Percentiles rank a stretch among this genome's conserved stretches.
These are phyloP conservation scores for Leptopilina clavipes DNA, from an alignment of 1,140 invertebrate species.

Conservation along the genomic window DNA sequence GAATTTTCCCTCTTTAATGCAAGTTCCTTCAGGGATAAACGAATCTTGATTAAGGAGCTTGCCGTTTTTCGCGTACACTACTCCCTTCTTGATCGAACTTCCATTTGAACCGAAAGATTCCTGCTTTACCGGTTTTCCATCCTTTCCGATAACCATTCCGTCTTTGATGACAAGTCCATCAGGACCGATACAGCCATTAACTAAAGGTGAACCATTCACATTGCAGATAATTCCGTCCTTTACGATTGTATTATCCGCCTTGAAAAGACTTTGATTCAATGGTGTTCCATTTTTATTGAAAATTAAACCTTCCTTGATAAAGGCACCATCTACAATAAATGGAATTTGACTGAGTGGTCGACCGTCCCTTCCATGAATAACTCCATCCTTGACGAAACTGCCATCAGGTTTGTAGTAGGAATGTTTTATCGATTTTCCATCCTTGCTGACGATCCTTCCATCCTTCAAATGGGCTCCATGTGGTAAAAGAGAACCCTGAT, in stretches of 20 bases:
- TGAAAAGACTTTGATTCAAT: slow-evolving; percentile 68
- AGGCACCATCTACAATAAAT: slow-evolving; percentile 64
- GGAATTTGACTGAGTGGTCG: slow-evolving; percentile 66
- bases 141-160: slow-evolving; percentile 64
- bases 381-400: slow-evolving; percentile 69
- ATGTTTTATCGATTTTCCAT: slow-evolving; percentile 67
- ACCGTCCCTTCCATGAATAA: slow-evolving; percentile 64
- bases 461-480: slow-evolving; percentile 67
- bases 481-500: slow-evolving; percentile 69
- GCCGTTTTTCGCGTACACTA: slow-evolving; percentile 65
- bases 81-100: slow-evolving; percentile 66
- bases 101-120: slow-evolving; percentile 68
- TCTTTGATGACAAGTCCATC: slow-evolving; percentile 66
- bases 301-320: slow-evolving; percentile 64
- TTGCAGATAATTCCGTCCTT: slow-evolving; percentile 66
- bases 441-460: slow-evolving; percentile 68
- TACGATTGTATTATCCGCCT: slow-evolving; percentile 63
- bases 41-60: slow-evolving; percentile 68
- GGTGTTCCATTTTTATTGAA: slow-evolving; percentile 60
- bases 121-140: slow-evolving; percentile 69
- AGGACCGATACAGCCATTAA: slow-evolving; percentile 60
- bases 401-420: slow-evolving; percentile 69
- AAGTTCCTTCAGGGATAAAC: slow-evolving; percentile 65
- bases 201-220: slow-evolving; percentile 53
- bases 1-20: slow-evolving; percentile 68